A percentile compares a stretch with the other conserved stretches of the same genome.
phyloP scores from a whole-genome alignment of 2,888 invertebrate genomes.

The Eupithecia insigniata region DNA sequence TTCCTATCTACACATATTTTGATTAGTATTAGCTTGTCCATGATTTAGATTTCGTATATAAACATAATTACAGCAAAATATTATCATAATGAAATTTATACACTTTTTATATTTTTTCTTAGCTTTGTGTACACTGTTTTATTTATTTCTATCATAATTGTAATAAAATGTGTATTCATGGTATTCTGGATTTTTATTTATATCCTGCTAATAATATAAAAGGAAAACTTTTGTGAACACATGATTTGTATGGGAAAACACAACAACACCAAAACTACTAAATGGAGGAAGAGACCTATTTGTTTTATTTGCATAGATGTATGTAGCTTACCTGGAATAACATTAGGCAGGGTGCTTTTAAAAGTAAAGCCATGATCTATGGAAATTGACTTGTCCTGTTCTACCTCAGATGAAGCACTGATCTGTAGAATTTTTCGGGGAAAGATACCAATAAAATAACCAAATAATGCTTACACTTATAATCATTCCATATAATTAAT shows the following conservation, averaged over 20 bases:
- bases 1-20: constrained; percentile 12
- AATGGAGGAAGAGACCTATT: not conserved
- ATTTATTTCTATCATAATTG: constrained; percentile 47
- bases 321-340: not conserved
- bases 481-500: constrained; percentile 47
- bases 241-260: not conserved
- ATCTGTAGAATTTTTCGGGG: not conserved
- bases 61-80: not conserved
- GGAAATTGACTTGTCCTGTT: not conserved
- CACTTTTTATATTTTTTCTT: constrained; percentile 20
- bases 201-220: not conserved
- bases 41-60: too few relatives aligned
- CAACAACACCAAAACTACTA: not conserved
- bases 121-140: constrained; percentile 48
- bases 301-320: too few relatives aligned
- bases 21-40: too few relatives aligned
- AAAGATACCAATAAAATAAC: constrained; percentile 16
- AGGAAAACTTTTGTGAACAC: not conserved
- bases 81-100: constrained; percentile 12
- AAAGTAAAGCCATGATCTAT: not conserved
- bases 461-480: constrained; percentile 62
- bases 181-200: constrained; percentile 20
- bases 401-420: not conserved
- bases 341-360: not conserved
- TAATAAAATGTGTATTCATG: constrained; percentile 57